phyloP scores from a whole-genome alignment of 2,113 vertebrate genomes.

The Typhlomys cinereus region DNA sequence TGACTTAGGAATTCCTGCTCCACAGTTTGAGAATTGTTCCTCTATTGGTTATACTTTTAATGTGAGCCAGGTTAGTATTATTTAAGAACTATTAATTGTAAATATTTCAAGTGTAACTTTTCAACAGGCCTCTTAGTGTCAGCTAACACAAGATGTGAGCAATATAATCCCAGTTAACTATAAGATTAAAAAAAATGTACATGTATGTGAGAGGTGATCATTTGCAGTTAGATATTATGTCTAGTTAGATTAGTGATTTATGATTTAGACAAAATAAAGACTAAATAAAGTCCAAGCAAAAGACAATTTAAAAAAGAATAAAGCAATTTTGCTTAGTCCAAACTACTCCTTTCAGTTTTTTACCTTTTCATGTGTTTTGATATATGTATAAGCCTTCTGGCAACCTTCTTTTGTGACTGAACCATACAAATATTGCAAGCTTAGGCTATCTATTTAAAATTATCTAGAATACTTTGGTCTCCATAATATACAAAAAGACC shows the following conservation, averaged over 20 bases:
- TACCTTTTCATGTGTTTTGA: constrained; percentile 42
- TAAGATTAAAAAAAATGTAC: background rate
- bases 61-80: background rate
- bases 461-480: background rate
- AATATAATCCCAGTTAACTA: background rate
- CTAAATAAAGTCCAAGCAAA: background rate
- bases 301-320: background rate
- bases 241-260: background rate
- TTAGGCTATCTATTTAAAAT: background rate
- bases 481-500: background rate
- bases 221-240: background rate
- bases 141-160: constrained; percentile 28
- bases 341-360: background rate
- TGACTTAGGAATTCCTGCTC: background rate
- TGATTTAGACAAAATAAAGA: background rate
- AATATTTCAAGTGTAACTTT: constrained; percentile 1
- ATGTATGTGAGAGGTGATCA: background rate
- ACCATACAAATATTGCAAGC: constrained; percentile 15
- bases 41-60: background rate
- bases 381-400: background rate
- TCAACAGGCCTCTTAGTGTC: constrained; percentile 15
- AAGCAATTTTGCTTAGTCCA: background rate
- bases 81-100: constrained; percentile 1
- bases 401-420: background rate
- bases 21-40: background rate